A percentile compares a stretch with the other conserved stretches of the same genome.
These are phyloP conservation scores for Timema cristinae DNA, from an alignment of 2,888 invertebrate genomes.

Conservation along the genomic window DNA sequence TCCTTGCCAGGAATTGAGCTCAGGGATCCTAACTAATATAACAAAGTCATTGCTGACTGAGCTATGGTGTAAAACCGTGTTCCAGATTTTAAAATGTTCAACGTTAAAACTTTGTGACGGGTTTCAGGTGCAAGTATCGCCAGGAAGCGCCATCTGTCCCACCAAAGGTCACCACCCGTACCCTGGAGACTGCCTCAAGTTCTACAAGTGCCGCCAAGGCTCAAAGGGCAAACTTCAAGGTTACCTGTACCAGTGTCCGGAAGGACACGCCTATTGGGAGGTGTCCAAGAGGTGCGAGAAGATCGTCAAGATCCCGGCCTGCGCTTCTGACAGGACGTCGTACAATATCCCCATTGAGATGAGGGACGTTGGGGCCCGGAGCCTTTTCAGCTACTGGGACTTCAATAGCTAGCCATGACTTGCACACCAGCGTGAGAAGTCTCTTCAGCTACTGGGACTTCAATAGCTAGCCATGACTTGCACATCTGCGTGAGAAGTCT, in stretches of 20 bases:
- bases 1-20: no score
- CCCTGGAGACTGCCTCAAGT: conserved; percentile 62
- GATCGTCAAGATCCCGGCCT: conserved; percentile 29
- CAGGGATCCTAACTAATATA: no score
- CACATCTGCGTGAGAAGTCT: no score
- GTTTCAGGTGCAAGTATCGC: conserved; percentile 17
- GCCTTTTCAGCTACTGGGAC: not conserved
- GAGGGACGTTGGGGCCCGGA: conserved; percentile 25
- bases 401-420: no score
- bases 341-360: conserved; percentile 22
- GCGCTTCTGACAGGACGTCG: conserved; percentile 18
- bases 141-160: conserved; percentile 51
- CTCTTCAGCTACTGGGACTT: no score
- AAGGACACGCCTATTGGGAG: conserved; percentile 71
- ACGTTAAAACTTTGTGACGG: not conserved
- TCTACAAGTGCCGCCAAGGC: conserved; percentile 64
- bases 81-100: no score
- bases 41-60: no score
- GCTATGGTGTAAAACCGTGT: no score
- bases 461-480: no score
- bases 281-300: conserved; percentile 49
- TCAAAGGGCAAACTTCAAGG: conserved; percentile 56
- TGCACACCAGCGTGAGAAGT: no score
- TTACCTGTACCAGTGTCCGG: conserved; percentile 71
- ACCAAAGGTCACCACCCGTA: conserved; percentile 65